Evolutionary conservation across 2,888 invertebrate genomes (phyloP).

Genomic region (Drosophila dives): DNA sequence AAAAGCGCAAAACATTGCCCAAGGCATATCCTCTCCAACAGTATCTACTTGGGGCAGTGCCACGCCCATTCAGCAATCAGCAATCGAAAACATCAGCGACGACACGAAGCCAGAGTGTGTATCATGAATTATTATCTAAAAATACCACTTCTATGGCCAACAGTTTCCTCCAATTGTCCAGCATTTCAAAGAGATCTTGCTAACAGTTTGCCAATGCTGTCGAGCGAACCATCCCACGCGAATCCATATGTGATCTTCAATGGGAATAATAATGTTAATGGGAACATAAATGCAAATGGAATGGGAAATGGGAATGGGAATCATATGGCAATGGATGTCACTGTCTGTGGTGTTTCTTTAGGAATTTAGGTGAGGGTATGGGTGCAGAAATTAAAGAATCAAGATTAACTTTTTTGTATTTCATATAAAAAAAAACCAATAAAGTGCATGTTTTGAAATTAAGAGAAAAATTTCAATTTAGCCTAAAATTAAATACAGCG

Average conservation of each 20-base stretch:
- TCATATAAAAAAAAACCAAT: not conserved
- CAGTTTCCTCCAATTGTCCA: not conserved
- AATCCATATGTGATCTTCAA: not conserved
- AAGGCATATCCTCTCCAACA: not conserved
- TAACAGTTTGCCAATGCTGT: not conserved
- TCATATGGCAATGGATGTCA: constrained; percentile 20
- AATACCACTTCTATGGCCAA: not conserved
- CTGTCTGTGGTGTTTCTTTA: constrained; percentile 26
- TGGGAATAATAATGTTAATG: constrained; percentile 13
- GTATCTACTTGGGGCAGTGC: not conserved
- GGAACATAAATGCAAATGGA: constrained; percentile 1
- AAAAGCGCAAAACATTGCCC: constrained; percentile 4
- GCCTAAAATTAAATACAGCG: not conserved
- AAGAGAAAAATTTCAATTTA: not conserved
- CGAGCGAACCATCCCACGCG: not conserved
- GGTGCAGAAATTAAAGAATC: not conserved
- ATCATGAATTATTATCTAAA: not conserved
- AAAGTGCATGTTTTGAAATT: not conserved
- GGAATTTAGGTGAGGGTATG: constrained; percentile 31
- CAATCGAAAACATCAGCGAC: not conserved
- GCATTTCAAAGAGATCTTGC: not conserved
- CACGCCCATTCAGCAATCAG: not conserved
- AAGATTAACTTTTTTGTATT: not conserved
- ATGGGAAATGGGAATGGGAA: constrained; percentile 4
- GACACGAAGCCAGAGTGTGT: not conserved